Base-by-base conservation (phyloP, 1,140 invertebrate genomes). In the Atopsyche davidsoni region DNA sequence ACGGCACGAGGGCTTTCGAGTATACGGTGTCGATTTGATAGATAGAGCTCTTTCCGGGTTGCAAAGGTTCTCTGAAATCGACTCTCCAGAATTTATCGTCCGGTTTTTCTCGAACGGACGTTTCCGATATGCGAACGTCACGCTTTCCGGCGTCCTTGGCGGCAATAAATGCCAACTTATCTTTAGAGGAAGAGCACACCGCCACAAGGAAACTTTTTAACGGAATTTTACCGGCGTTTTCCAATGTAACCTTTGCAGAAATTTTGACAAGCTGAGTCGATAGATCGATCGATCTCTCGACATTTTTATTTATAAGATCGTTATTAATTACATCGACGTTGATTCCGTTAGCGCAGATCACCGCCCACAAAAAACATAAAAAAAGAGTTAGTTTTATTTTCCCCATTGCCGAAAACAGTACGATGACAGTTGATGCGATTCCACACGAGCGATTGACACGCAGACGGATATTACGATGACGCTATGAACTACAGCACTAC, bases 211-310 rank as follows among this genome's bases (percentile, higher is more conserved):
- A 86, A 55, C 70, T 80, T 25, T 74, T 80, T 4, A 86, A 78
- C 24, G 80, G 64, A 45, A 79, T 76, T 64, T 85, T 83, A 38
- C 85, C 83, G 53, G 72, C 78, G 67, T 95, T 94, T 73, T 94
- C 86, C 46, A 94, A 64, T 43, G 83, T 86, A 53, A 96, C 73
- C 67, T 86, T 86, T 3, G 80, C 76, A 10, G 75, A 76, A 18
- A 92, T 82, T 73, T 92, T 94, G 1, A 90, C 88, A 24, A 96
- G 71, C 72, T 96, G 93, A 10, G 88, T 84, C 2, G 87, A 79
- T 41, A 96, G 71, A 72, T 98, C 92, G 46, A 97, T 81, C 22
- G 80, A 80, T 62, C 91, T 76, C 39, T 94, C 90, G 10, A 90
- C 85, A 76, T 89, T 91, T 62, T 82, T 85, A 51, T 91, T 79